Evolutionary conservation across 2,888 invertebrate genomes (phyloP).

Genomic region (Entomobrya proxima): DNA sequence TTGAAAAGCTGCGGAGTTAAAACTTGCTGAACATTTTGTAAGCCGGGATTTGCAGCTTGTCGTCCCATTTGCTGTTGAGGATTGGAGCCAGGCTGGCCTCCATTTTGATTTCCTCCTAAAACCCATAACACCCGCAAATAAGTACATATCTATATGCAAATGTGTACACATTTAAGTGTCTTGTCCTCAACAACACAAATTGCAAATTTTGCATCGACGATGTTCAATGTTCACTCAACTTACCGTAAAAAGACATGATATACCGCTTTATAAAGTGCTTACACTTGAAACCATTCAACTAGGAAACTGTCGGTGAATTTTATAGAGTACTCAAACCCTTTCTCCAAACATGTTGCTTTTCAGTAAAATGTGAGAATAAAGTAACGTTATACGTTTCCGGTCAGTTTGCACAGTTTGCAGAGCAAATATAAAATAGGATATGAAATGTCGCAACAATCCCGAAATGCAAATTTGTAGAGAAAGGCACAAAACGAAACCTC

Average conservation of each 20-base stretch:
- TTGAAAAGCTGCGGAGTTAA: constrained; percentile 65
- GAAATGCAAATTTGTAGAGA: no score
- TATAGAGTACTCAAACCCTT: no score
- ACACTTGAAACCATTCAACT: no score
- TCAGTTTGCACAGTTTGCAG: no score
- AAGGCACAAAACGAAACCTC: no score
- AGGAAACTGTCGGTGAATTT: no score
- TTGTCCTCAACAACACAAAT: neutral
- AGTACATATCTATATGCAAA: no score
- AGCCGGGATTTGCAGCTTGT: constrained; percentile 43
- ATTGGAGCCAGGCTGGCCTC: constrained; percentile 50
- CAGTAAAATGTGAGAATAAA: no score
- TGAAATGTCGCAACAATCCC: no score
- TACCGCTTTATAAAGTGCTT: neutral
- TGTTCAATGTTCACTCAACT: neutral
- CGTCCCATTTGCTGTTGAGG: constrained; percentile 60
- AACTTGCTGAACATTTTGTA: constrained; percentile 61
- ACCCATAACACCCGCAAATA: neutral
- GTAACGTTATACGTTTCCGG: no score
- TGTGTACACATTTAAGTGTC: neutral
- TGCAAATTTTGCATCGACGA: neutral
- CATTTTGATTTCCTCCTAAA: constrained; percentile 61
- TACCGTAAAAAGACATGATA: neutral
- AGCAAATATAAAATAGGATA: no score
- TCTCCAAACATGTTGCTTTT: no score